These are phyloP conservation scores for Sylvicola cinctus DNA, from an alignment of 2,888 invertebrate species.

Conservation along the genomic window DNA sequence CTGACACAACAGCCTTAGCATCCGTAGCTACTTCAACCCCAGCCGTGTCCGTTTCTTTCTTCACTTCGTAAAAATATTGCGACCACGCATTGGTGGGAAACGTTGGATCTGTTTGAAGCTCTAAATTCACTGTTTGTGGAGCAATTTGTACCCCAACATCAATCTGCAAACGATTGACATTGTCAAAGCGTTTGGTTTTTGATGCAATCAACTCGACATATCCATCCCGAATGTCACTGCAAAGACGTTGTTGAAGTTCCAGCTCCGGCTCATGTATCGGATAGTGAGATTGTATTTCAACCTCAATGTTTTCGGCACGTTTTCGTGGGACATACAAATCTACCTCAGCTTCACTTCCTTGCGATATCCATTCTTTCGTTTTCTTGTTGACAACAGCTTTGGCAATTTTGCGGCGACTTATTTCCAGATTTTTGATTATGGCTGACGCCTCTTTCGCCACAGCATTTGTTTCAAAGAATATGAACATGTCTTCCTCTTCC, in stretches of 20 bases:
- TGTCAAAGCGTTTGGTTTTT: constrained; percentile 31
- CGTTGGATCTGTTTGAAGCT: constrained; percentile 44
- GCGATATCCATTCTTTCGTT: constrained; percentile 33
- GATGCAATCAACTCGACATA: constrained; percentile 41
- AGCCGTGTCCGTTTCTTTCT: constrained; percentile 8
- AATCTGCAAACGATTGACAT: constrained; percentile 33
- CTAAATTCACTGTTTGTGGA: constrained; percentile 24
- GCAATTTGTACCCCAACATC: constrained; percentile 36
- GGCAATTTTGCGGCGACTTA: constrained; percentile 23
- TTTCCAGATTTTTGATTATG: constrained; percentile 34
- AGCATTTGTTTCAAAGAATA: constrained; percentile 37
- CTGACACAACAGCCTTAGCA: constrained; percentile 8
- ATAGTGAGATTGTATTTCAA: constrained; percentile 44
- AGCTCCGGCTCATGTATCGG: constrained; percentile 21
- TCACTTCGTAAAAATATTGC: constrained; percentile 35
- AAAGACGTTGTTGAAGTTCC: constrained; percentile 27
- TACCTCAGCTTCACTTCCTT: constrained; percentile 46
- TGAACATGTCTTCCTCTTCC: constrained; percentile 42
- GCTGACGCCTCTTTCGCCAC: constrained; percentile 29
- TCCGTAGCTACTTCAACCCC: constrained; percentile 9
- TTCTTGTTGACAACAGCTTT: constrained; percentile 34
- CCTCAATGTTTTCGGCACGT: constrained; percentile 36
- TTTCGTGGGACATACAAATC: constrained; percentile 30
- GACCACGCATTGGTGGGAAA: constrained; percentile 50
- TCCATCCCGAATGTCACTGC: constrained; percentile 40